Evolutionary conservation across 2,113 vertebrate genomes (phyloP).

Genomic region (Isichthys henryi): DNA sequence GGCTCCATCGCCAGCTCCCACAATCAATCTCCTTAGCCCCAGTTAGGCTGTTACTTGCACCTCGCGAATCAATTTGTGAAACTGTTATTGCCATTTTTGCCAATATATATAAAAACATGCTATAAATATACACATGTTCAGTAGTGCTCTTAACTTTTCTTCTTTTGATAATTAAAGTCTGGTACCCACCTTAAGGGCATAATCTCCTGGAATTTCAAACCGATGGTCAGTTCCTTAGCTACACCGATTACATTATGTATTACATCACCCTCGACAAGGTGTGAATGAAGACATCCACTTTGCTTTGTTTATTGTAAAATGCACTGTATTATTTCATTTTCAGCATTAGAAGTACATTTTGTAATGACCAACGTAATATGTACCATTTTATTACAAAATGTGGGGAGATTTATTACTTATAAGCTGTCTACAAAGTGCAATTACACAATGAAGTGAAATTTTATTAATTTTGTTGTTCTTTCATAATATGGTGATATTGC

Average conservation of each 20-base stretch:
- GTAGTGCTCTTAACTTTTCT: background rate
- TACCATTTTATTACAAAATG: background rate
- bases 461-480: background rate
- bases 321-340: background rate
- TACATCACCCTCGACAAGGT: background rate
- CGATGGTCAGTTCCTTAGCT: background rate
- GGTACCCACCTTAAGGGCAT: background rate
- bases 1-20: background rate
- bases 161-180: too few species aligned
- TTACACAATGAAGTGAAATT: background rate
- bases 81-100: background rate
- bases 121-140: background rate
- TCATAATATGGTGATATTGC: background rate
- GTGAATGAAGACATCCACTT: background rate
- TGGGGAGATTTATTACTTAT: background rate
- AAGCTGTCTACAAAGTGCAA: background rate
- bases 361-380: background rate
- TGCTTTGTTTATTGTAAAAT: too few species aligned
- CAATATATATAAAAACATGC: background rate
- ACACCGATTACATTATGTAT: background rate
- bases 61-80: background rate
- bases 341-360: background rate
- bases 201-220: background rate
- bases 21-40: background rate
- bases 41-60: background rate